Base-by-base conservation (phyloP, 2,113 vertebrate genomes). In the Lipophrys pholis region DNA sequence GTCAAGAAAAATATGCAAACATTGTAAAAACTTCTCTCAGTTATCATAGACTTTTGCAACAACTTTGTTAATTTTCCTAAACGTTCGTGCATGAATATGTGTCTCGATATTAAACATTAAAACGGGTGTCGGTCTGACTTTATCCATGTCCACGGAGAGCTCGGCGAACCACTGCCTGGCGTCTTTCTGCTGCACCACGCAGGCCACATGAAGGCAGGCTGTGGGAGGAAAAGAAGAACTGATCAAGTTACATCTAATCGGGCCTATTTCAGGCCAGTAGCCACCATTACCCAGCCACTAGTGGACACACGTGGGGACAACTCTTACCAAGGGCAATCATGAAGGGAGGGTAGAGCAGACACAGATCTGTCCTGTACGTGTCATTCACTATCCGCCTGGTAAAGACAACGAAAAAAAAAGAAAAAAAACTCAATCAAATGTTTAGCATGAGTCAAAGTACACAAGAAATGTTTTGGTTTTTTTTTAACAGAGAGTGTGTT, bases 61-160 rank as follows among this genome's bases (percentile, higher is more conserved):
- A 30, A 4, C 21, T 30, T 30, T 30, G 4, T 30, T 4, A 30
- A 30, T 30, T 30, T 30, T 30, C 2, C 2, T 30, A 30, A 30
- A 30, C 4, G 21, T 4, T 30, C n/a, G n/a, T n/a, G n/a, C n/a
- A n/a, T n/a, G n/a, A n/a, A n/a, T n/a, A n/a, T n/a, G n/a, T 30
- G 21, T 30, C 21, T 30, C 21, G 21, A 30, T 30, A 30, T 30
- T 4, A 30, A 4, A 30, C 21, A 30, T 30, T 30, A 30, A 30
- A 30, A 30, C 21, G 21, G 4, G 21, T 30, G 21, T 30, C n/a
- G 4, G 17, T 72, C 76, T 83, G 93, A 99, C 98, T 96, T 99
- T 99, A 83, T 99, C 98, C 98, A 99, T 99, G 92, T 99, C 98
- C 49, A 99, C 98, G 41, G 97, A 99, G 6, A 99, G 96, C 90